Percentiles rank a stretch among this genome's conserved stretches.
Conservation (phyloP, 2,888 invertebrate species). For the Rotaria magnacalcarata region DNA sequence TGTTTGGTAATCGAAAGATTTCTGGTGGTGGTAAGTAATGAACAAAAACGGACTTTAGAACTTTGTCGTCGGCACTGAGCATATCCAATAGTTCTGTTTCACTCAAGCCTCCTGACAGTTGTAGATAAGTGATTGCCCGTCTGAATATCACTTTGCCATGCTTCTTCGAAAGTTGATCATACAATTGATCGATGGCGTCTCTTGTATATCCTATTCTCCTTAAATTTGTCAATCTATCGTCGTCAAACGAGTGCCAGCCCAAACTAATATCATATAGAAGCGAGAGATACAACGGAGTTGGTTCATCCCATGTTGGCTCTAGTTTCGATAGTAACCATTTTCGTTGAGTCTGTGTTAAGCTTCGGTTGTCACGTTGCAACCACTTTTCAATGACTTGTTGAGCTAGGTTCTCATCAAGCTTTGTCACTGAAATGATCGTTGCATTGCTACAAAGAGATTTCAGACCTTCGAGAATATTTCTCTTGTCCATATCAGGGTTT, state of each 20-base stretch:
- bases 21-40: background rate
- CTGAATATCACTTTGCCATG: background rate
- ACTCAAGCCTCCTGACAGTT: background rate
- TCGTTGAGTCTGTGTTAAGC: background rate
- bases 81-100: background rate
- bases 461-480: background rate
- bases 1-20: background rate
- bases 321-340: background rate
- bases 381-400: background rate
- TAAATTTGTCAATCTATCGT: background rate
- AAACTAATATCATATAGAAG: background rate
- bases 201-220: background rate
- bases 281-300: background rate
- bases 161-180: background rate
- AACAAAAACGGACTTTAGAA: background rate
- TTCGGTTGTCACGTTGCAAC: background rate
- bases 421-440: background rate
- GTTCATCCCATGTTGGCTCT: background rate
- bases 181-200: background rate
- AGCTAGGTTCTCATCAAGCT: background rate
- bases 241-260: background rate
- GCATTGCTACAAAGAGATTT: background rate
- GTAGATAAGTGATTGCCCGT: background rate
- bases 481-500: background rate
- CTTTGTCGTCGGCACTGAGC: background rate